Percentiles rank a stretch among this genome's conserved stretches.
phyloP scores from a whole-genome alignment of 2,113 vertebrate species.

The Epinephelus cyanopodus region DNA sequence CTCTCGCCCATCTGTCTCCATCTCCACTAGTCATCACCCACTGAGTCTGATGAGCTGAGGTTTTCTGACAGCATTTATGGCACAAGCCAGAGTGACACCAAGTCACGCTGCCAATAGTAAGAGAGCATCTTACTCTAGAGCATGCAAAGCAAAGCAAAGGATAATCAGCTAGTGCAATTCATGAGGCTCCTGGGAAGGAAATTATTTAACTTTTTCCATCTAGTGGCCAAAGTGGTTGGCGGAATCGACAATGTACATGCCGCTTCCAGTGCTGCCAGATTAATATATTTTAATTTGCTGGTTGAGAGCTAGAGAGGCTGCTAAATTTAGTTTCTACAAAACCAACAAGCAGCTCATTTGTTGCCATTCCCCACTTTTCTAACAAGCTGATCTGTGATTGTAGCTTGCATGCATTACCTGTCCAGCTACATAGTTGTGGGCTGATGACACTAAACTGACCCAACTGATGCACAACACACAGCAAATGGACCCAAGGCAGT shows the following conservation, averaged over 20 bases:
- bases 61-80: slow-evolving; percentile 74
- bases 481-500: slow-evolving; percentile 39
- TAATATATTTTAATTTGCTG: slow-evolving; percentile 13
- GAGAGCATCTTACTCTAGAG: slow-evolving; percentile 51
- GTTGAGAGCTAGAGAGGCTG: not conserved
- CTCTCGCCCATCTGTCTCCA: slow-evolving; percentile 81
- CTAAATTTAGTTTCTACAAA: not conserved
- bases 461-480: slow-evolving; percentile 27
- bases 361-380: not conserved
- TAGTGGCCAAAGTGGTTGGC: slow-evolving; percentile 10
- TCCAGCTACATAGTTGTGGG: slow-evolving; percentile 22
- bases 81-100: slow-evolving; percentile 68
- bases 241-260: not conserved
- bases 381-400: not conserved
- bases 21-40: slow-evolving; percentile 79
- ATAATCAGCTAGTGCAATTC: slow-evolving; percentile 17
- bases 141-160: slow-evolving; percentile 8
- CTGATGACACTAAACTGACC: slow-evolving; percentile 54
- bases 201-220: not conserved
- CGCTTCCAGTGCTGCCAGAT: not conserved
- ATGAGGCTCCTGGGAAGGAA: not conserved
- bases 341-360: too few relatives aligned
- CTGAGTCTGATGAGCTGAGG: slow-evolving; percentile 75
- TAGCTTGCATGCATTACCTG: not conserved
- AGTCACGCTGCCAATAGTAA: slow-evolving; percentile 66